These are phyloP conservation scores for Oostethus manadensis DNA, from an alignment of 2,113 vertebrate genomes.

Conservation along the genomic window DNA sequence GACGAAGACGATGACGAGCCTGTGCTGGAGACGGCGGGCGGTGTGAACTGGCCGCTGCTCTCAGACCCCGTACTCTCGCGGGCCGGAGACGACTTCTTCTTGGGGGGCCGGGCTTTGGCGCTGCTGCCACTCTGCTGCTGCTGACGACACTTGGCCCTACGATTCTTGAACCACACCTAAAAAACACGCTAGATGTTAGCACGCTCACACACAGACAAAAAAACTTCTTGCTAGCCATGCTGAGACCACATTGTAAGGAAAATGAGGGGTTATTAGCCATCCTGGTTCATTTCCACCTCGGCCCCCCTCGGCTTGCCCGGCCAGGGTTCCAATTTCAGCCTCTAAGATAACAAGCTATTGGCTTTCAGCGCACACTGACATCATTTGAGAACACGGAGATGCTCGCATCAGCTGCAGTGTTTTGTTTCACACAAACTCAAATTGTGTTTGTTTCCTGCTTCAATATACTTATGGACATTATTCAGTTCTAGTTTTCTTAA, in stretches of 20 bases:
- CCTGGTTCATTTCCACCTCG: constrained; percentile 65
- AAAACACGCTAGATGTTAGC: constrained; percentile 30
- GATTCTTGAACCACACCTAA: constrained; percentile 98
- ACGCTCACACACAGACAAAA: constrained; percentile 10
- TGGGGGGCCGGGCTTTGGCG: constrained; percentile 87
- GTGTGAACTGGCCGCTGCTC: constrained; percentile 97
- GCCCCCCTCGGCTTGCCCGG: constrained; percentile 58
- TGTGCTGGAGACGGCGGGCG: constrained; percentile 86
- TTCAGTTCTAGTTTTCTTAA: too few relatives aligned
- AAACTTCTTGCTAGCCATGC: constrained; percentile 22
- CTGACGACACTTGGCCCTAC: constrained; percentile 83
- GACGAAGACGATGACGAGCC: constrained; percentile 86
- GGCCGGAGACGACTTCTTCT: constrained; percentile 93
- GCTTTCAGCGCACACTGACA: constrained; percentile 69
- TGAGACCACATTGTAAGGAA: constrained; percentile 62
- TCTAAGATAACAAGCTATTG: constrained; percentile 71
- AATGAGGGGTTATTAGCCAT: constrained; percentile 71
- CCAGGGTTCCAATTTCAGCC: constrained; percentile 69
- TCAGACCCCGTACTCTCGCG: constrained; percentile 93
- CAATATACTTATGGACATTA: too few relatives aligned
- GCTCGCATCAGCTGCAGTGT: constrained; percentile 59
- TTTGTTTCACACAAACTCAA: constrained; percentile 68
- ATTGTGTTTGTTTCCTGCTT: too few relatives aligned
- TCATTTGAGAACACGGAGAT: constrained; percentile 67
- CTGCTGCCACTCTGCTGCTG: constrained; percentile 88